These are phyloP conservation scores for Eupithecia centaureata DNA, from an alignment of 2,888 invertebrate genomes.

Conservation along the genomic window DNA sequence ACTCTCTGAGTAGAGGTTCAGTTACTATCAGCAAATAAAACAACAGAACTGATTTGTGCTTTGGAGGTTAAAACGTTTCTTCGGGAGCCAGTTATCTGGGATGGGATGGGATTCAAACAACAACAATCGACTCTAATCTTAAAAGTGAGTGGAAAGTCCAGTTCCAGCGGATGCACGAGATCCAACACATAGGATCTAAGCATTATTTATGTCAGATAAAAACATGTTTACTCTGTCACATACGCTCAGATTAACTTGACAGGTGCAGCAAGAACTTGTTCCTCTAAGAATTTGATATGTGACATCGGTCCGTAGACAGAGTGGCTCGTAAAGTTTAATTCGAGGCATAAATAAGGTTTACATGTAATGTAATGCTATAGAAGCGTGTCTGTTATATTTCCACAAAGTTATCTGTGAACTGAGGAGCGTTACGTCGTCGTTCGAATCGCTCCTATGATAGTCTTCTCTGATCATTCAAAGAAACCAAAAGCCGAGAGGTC, in stretches of 20 bases:
- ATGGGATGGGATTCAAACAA: not conserved
- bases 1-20: not conserved
- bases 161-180: not conserved
- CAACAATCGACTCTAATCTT: not conserved
- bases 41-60: too few relatives aligned
- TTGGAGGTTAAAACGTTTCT: too few relatives aligned
- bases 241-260: slow-evolving; percentile 69
- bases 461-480: too few relatives aligned
- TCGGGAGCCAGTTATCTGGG: not conserved
- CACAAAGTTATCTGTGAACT: not conserved
- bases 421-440: not conserved
- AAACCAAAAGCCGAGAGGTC: not conserved
- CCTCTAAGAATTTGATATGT: slow-evolving; percentile 70
- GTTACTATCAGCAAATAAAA: not conserved
- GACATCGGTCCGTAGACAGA: slow-evolving; percentile 69
- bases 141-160: not conserved
- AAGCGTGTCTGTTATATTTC: not conserved
- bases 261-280: slow-evolving; percentile 70
- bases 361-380: slow-evolving; percentile 54
- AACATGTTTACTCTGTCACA: slow-evolving; percentile 57
- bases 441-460: too few relatives aligned
- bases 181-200: slow-evolving; percentile 38
- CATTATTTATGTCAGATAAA: slow-evolving; percentile 53
- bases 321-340: slow-evolving; percentile 75
- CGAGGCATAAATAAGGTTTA: slow-evolving; percentile 74